phyloP scores from a whole-genome alignment of 92 coral and sea anemone genomes.

The Palythoa caribaeorum region DNA sequence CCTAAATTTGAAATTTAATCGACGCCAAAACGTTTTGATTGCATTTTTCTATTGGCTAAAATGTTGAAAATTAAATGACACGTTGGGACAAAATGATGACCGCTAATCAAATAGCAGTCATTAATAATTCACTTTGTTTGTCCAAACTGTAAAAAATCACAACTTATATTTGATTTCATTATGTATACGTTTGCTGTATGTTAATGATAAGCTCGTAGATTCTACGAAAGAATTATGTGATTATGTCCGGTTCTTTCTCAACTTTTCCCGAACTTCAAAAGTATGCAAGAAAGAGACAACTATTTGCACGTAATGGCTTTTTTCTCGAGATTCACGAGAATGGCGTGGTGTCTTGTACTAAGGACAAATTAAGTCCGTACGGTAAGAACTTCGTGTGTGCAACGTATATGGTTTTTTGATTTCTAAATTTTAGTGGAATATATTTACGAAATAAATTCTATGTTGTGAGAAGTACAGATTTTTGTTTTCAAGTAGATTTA shows the following conservation, averaged over 20 bases:
- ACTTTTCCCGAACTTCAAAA: slow-evolving; percentile 79
- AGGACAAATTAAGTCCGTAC: slow-evolving; percentile 70
- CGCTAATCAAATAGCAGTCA: slow-evolving; percentile 25
- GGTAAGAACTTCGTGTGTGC: slow-evolving; percentile 46
- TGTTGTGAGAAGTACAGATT: background rate
- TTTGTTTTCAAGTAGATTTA: background rate
- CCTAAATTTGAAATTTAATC: too few relatives aligned
- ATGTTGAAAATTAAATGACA: background rate
- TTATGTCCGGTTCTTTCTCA: slow-evolving; percentile 64
- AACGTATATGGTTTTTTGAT: background rate
- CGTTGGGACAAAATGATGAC: background rate
- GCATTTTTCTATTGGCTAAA: background rate
- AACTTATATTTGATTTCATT: background rate
- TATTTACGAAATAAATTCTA: background rate
- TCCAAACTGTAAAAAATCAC: slow-evolving; percentile 23
- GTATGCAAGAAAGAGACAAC: slow-evolving; percentile 82
- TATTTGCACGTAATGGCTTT: slow-evolving; percentile 82
- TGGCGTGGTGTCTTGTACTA: slow-evolving; percentile 85
- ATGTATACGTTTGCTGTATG: background rate
- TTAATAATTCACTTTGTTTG: slow-evolving; percentile 38
- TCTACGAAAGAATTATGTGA: background rate
- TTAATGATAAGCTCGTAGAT: background rate
- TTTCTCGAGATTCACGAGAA: slow-evolving; percentile 83
- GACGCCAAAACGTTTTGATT: too few relatives aligned
- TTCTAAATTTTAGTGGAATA: background rate